phyloP scores from a whole-genome alignment of 2,888 invertebrate species.

The Euphydryas editha region DNA sequence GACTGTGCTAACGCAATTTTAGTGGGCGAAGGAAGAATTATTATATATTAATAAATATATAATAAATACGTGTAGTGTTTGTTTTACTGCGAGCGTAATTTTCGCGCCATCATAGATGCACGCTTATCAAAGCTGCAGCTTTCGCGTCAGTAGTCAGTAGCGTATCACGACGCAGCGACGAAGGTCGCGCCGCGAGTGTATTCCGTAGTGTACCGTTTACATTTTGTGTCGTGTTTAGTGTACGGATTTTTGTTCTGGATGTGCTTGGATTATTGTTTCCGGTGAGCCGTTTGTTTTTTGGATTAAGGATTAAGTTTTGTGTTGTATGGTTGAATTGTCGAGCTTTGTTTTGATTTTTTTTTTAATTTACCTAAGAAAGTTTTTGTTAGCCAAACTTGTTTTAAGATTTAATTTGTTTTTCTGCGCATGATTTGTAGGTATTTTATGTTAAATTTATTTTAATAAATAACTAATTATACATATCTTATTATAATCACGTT shows the following conservation, averaged over 20 bases:
- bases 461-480: no score
- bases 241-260: conserved; percentile 17
- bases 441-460: neutral
- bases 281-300: conserved; percentile 21
- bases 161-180: conserved; percentile 26
- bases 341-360: neutral
- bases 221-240: conserved; percentile 20
- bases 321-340: neutral
- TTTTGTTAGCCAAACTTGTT: neutral
- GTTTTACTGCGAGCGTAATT: neutral
- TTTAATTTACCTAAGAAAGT: neutral
- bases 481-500: no score
- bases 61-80: neutral
- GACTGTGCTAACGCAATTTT: no score
- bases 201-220: neutral
- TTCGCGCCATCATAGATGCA: conserved; percentile 8
- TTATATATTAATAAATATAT: no score
- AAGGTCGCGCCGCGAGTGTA: conserved; percentile 22
- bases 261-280: conserved; percentile 21
- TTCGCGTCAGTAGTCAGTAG: conserved; percentile 19
- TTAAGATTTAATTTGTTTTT: neutral
- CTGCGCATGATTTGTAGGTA: neutral
- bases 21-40: no score
- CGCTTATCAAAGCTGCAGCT: conserved; percentile 21
- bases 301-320: conserved; percentile 18